Percentiles rank a stretch among this genome's conserved stretches.
Evolutionary conservation across 2,888 invertebrate species (phyloP).

Genomic region (Drosophila cognata): DNA sequence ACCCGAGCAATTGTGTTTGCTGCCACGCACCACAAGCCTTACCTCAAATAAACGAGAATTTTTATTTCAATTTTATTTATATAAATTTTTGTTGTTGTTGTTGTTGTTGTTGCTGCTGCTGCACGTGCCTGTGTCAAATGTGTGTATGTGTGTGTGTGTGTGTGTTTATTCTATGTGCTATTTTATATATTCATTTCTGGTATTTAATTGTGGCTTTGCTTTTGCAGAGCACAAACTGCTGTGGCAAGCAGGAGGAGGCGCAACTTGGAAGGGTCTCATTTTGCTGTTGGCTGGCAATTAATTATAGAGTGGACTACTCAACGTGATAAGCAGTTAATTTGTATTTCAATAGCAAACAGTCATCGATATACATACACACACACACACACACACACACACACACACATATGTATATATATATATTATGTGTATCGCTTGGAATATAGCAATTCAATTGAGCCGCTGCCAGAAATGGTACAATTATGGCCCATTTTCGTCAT

Average conservation of each 20-base stretch:
- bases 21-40: background rate
- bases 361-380: background rate
- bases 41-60: background rate
- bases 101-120: too few species aligned
- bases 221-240: background rate
- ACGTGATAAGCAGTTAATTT: constrained; percentile 32
- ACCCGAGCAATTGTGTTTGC: constrained; percentile 4
- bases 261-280: too few species aligned
- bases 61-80: background rate
- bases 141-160: background rate
- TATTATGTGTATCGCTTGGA: constrained; percentile 2
- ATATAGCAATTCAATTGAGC: constrained; percentile 26
- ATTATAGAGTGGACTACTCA: constrained; percentile 11
- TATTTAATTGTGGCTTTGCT: constrained; percentile 41
- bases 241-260: background rate
- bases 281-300: constrained; percentile 4
- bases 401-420: background rate
- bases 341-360: constrained; percentile 18
- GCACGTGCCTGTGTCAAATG: constrained; percentile 21
- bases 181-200: constrained; percentile 28
- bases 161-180: background rate
- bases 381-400: too few species aligned
- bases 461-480: constrained; percentile 44
- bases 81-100: too few species aligned
- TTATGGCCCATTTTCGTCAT: constrained; percentile 60